These are phyloP conservation scores for Xenopus borealis DNA, from an alignment of 2,113 vertebrate genomes.

Conservation along the genomic window DNA sequence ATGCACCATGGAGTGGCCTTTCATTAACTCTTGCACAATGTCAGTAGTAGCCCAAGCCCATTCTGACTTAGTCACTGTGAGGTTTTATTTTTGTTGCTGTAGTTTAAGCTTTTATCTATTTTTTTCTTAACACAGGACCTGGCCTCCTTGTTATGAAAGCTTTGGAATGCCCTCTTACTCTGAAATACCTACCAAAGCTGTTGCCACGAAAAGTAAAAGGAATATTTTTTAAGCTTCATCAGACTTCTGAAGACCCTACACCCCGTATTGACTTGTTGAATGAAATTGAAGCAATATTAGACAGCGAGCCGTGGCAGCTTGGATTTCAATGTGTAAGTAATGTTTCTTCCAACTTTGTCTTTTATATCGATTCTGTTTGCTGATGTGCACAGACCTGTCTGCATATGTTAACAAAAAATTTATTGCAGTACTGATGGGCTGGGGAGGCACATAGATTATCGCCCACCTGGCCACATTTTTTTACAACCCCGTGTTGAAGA, in stretches of 20 bases:
- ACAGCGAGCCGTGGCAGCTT: conserved; percentile 66
- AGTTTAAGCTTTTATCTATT: conserved; percentile 8
- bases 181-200: conserved; percentile 67
- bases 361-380: too few species aligned
- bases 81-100: too few species aligned
- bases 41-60: too few species aligned
- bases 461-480: too few species aligned
- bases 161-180: conserved; percentile 57
- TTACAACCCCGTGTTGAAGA: too few species aligned
- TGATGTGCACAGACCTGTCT: too few species aligned
- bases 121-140: conserved; percentile 49
- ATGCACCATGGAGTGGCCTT: too few species aligned
- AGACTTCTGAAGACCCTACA: accelerated
- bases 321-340: conserved; percentile 68
- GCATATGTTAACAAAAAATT: too few species aligned
- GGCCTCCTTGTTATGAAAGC: conserved; percentile 53
- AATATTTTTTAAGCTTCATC: conserved; percentile 50
- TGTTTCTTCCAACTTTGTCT: background rate
- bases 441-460: too few species aligned
- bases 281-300: conserved; percentile 58
- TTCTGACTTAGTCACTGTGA: too few species aligned
- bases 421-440: too few species aligned
- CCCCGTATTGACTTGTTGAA: background rate
- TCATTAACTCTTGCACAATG: too few species aligned
- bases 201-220: conserved; percentile 61